Evolutionary conservation across 1,140 invertebrate species (phyloP), one percentile per base, ranked within the genome.

Genomic region (Apolygus lucorum): DNA sequence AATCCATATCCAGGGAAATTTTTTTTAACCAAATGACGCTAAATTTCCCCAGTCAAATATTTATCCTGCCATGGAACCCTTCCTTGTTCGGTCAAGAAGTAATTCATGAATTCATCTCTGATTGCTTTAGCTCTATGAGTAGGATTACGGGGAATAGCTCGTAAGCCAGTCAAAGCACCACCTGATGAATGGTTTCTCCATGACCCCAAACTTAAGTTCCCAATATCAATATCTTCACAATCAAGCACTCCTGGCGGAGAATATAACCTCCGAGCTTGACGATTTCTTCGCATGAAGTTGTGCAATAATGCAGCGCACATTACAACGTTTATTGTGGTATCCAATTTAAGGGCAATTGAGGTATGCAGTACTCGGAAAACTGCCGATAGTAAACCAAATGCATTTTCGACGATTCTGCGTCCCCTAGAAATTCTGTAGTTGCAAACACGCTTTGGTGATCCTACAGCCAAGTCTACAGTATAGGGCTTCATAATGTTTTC

Each of bases 351-450:
- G 62, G 73, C 27, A 11, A 79, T 77, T 54, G 76, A 75, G 25
- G 66, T 74, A 72, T 74, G 70, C 21, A 82, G 79, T 54, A 82
- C 75, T 75, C 79, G 72, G 73, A 79, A 83, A 29, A 77, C 74
- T 26, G 75, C 74, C 1, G 77, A 73, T 42, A 83, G 70, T 67
- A 84, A 82, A 21, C 82, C 82, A 75, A 84, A 84, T 2, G 77
- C 77, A 76, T 83, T 84, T 77, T 84, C 82, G 1, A 82, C 76
- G 25, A 81, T 76, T 70, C 77, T 75, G 17, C 79, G 70, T 29
- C 77, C 76, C 64, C 77, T 72, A 22, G 74, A 78, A 24, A 79
- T 42, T 29, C 75, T 71, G 73, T 80, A 77, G 69, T 81, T 80
- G 72, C 77, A 81, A 67, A 78, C 71, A 68, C 76, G 73, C 68